Evolutionary conservation across 2,888 invertebrate genomes (phyloP).

Genomic region (Drosophila prostipennis): DNA sequence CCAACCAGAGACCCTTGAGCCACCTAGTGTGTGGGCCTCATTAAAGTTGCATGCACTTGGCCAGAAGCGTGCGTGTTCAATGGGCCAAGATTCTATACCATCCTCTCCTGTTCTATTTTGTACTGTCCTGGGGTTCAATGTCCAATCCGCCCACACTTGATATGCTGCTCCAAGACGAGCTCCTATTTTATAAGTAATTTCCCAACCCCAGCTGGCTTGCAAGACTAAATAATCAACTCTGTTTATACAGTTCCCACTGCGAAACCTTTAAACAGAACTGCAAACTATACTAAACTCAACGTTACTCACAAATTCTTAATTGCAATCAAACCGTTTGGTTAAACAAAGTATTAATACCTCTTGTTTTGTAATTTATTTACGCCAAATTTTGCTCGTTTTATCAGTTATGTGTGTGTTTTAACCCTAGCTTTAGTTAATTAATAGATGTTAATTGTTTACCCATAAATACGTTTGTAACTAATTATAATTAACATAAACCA

Average conservation of each 20-base stretch:
- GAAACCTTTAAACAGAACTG: no score
- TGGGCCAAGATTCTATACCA: conserved; percentile 57
- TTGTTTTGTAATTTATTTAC: conserved; percentile 27
- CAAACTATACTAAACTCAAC: background rate
- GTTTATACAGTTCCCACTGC: conserved; percentile 20
- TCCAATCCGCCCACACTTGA: conserved; percentile 40
- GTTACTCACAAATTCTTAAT: background rate
- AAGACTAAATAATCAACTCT: conserved; percentile 4
- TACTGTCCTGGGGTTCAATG: conserved; percentile 59
- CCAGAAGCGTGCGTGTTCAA: conserved; percentile 68
- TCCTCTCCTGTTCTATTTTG: conserved; percentile 8
- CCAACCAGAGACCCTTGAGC: conserved; percentile 9
- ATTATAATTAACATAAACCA: conserved; percentile 56
- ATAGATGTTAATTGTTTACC: conserved; percentile 25
- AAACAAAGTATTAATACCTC: conserved; percentile 5
- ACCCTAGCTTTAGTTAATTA: conserved; percentile 24
- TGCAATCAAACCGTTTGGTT: conserved; percentile 3
- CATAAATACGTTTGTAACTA: conserved; percentile 63
- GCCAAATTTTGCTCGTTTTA: background rate
- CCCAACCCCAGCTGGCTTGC: conserved; percentile 10
- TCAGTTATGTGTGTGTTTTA: conserved; percentile 27
- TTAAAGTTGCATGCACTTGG: conserved; percentile 46
- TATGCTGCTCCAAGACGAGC: conserved; percentile 14
- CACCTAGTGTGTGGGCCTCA: conserved; percentile 18
- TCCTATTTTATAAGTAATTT: background rate